Percentiles rank a stretch among this genome's conserved stretches.
phyloP scores from a whole-genome alignment of 2,888 invertebrate genomes.

The Stenoptilia bipunctidactyla region DNA sequence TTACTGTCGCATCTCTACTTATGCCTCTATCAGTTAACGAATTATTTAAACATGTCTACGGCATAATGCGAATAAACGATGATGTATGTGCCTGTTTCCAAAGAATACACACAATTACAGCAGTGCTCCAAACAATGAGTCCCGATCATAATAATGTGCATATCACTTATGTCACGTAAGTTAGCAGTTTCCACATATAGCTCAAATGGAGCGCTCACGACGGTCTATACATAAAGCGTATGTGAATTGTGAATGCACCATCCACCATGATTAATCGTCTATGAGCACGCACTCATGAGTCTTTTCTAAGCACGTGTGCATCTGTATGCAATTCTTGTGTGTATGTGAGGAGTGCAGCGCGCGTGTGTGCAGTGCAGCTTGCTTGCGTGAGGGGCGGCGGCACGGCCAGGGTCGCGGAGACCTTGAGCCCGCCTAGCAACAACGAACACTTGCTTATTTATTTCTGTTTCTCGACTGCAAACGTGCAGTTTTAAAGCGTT shows the following conservation, averaged over 20 bases:
- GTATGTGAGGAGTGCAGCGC: slow-evolving; percentile 34
- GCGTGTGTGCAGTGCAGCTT: slow-evolving; percentile 35
- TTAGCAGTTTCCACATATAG: slow-evolving; percentile 40
- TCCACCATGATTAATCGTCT: slow-evolving; percentile 29
- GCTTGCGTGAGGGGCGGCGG: slow-evolving; percentile 23
- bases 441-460: slow-evolving; percentile 45
- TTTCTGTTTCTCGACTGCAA: slow-evolving; percentile 58
- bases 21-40: no score
- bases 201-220: slow-evolving; percentile 25
- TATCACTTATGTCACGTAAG: slow-evolving; percentile 34
- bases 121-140: background rate
- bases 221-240: slow-evolving; percentile 1
- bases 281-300: slow-evolving; percentile 23
- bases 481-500: slow-evolving; percentile 50
- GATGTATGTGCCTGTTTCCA: no score
- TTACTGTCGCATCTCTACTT: no score
- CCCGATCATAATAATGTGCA: background rate
- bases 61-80: no score
- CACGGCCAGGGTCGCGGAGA: slow-evolving; percentile 52
- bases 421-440: slow-evolving; percentile 67
- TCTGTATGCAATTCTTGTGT: slow-evolving; percentile 12
- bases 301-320: slow-evolving; percentile 11
- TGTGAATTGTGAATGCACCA: slow-evolving; percentile 15
- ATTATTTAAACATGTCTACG: no score
- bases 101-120: background rate